Evolutionary conservation across 2,113 vertebrate genomes (phyloP), one percentile per base, ranked within the genome.

Genomic region (Pedionomus torquatus): DNA sequence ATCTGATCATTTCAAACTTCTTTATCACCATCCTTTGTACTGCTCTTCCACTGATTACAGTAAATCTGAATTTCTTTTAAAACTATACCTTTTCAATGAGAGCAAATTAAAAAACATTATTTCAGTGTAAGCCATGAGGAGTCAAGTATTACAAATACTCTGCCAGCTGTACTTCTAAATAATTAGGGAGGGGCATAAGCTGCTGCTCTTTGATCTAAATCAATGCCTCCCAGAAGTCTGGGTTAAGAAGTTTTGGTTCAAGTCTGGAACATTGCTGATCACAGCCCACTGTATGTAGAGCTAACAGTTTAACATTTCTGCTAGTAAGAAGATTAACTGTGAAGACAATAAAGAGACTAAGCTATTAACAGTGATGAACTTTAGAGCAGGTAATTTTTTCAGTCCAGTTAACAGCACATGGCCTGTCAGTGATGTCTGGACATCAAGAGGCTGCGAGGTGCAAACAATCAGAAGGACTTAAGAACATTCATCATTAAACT

Each of bases 321-420:
- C 19, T 83, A 61, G 25, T n/a, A 60, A 78, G 68, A 68, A 77
- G 20, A 79, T 81, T 65, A 71, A 31, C 74, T 78, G 80, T 86
- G 79, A 88, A 82, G 69, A 84, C 18, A 75, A n/a, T 35, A 75
- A 81, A 82, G 61, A 87, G 61, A 12, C 17, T 75, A 69, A 95
- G 63, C 39, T 85, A 72, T 79, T 92, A 93, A 33, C 31, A 78
- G 54, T 74, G 77, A 81, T 46, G 37, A 90, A 69, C 93, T 94
- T 93, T 87, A 74, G 58, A 89, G 39, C 31, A 52, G 63, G 69
- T 78, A 4, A 37, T 63, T 90, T 91, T 93, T 96, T 96, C 63
- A 51, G 72, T 69, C 82, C 79, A 48, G 39, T 87, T 96, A 96
- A 72, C 54, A 70, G 20, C 51, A 41, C 35, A 35, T 58, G 66